phyloP scores from a whole-genome alignment of 2,888 invertebrate species.

The Notocelia uddmanniana region DNA sequence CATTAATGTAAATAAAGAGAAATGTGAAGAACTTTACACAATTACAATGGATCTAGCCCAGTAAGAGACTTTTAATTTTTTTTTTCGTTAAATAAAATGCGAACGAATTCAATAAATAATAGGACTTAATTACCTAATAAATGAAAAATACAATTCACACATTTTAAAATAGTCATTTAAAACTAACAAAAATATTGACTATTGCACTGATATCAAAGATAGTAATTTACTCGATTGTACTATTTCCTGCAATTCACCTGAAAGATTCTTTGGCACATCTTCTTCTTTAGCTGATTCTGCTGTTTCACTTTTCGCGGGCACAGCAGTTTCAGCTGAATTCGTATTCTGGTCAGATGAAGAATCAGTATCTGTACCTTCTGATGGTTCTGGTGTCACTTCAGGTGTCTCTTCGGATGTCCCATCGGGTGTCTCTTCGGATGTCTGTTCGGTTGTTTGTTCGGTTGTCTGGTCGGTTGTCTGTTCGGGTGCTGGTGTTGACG shows the following conservation, averaged over 20 bases:
- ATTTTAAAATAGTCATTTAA: neutral
- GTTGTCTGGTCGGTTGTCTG: no score
- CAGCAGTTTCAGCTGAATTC: neutral
- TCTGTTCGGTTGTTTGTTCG: no score
- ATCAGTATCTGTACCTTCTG: neutral
- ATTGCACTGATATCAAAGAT: conserved; percentile 23
- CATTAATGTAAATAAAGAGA: no score
- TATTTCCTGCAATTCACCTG: conserved; percentile 7
- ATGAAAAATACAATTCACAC: conserved; percentile 1
- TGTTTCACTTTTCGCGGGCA: neutral
- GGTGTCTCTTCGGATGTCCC: no score
- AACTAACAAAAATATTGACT: neutral
- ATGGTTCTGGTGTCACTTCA: neutral
- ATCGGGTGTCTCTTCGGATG: no score
- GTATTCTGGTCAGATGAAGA: neutral
- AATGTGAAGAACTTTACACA: no score
- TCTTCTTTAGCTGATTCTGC: conserved; percentile 5
- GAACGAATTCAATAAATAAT: neutral
- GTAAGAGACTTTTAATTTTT: no score
- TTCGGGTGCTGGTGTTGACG: conserved; percentile 33
- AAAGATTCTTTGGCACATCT: neutral
- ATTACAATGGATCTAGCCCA: no score
- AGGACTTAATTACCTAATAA: neutral
- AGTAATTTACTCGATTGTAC: conserved; percentile 16
- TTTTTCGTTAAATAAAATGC: no score